A percentile compares a stretch with the other conserved stretches of the same genome.
phyloP scores from a whole-genome alignment of 2,888 invertebrate species.

The Aporophyla nigra region DNA sequence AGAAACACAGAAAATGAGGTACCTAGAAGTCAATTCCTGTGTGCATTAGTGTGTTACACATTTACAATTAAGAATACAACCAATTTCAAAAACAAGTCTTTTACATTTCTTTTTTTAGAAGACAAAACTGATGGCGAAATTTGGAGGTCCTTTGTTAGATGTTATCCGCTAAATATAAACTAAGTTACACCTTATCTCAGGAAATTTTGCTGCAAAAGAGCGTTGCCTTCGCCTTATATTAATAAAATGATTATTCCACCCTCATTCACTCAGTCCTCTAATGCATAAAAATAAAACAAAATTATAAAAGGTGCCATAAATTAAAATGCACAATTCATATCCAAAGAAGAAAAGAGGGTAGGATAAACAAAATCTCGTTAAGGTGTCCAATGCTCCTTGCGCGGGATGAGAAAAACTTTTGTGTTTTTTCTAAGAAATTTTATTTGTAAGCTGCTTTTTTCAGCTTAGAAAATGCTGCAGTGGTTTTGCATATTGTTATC shows the following conservation, averaged over 20 bases:
- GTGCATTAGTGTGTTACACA: neutral
- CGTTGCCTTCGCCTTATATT: neutral
- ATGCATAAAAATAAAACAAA: constrained; percentile 56
- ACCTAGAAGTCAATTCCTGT: neutral
- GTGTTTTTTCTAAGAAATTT: constrained; percentile 35
- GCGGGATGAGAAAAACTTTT: constrained; percentile 24
- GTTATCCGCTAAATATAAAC: neutral
- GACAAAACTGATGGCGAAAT: neutral
- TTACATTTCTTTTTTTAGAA: too few relatives aligned
- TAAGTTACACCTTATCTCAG: neutral
- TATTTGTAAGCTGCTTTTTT: constrained; percentile 40
- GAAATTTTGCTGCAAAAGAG: neutral
- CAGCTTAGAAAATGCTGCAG: constrained; percentile 11
- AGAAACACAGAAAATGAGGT: neutral
- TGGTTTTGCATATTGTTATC: constrained; percentile 8
- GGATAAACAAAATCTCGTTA: constrained; percentile 50
- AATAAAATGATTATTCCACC: constrained; percentile 15
- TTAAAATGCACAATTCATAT: constrained; percentile 65
- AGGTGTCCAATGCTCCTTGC: constrained; percentile 42
- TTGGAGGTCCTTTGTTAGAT: neutral
- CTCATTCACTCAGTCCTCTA: neutral
- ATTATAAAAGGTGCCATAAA: constrained; percentile 58
- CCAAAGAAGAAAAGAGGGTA: constrained; percentile 45
- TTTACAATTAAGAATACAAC: neutral
- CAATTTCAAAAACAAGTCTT: too few relatives aligned